Evolutionary conservation across 2,888 invertebrate species (phyloP).

Genomic region (Ochropleura plecta): DNA sequence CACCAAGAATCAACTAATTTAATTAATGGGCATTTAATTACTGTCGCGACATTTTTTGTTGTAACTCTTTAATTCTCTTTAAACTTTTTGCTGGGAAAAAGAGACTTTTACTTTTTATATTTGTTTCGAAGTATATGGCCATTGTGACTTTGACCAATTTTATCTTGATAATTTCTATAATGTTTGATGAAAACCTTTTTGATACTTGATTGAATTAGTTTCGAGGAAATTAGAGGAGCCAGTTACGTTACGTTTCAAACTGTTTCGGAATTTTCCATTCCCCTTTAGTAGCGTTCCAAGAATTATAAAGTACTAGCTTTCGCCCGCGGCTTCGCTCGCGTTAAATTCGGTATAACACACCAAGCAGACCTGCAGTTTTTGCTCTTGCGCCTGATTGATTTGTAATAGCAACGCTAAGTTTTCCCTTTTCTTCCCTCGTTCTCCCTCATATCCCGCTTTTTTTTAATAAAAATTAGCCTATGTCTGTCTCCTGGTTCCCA

Average conservation of each 20-base stretch:
- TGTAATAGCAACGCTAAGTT: no score
- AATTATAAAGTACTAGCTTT: neutral
- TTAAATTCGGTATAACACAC: no score
- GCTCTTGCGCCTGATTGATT: no score
- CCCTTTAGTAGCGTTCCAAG: neutral
- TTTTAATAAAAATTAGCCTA: no score
- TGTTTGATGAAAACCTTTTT: conserved; percentile 10
- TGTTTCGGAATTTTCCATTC: neutral
- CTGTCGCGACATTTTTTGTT: conserved; percentile 3
- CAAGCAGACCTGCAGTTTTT: no score
- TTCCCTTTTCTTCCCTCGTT: no score
- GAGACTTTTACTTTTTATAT: neutral
- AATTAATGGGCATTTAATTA: conserved; percentile 35
- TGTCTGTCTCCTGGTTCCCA: no score
- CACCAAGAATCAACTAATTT: conserved; percentile 24
- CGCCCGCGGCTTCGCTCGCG: no score
- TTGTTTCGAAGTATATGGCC: conserved; percentile 10
- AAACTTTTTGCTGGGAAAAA: conserved; percentile 9
- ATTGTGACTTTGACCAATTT: conserved; percentile 20
- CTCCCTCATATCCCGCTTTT: no score
- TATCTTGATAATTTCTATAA: conserved; percentile 33
- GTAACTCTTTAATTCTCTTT: conserved; percentile 4
- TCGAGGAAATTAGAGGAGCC: neutral
- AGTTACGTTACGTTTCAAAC: neutral
- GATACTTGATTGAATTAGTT: neutral